Evolutionary conservation across 2,113 vertebrate species (phyloP), one percentile per base, ranked within the genome.

Genomic region (Noctilio leporinus): DNA sequence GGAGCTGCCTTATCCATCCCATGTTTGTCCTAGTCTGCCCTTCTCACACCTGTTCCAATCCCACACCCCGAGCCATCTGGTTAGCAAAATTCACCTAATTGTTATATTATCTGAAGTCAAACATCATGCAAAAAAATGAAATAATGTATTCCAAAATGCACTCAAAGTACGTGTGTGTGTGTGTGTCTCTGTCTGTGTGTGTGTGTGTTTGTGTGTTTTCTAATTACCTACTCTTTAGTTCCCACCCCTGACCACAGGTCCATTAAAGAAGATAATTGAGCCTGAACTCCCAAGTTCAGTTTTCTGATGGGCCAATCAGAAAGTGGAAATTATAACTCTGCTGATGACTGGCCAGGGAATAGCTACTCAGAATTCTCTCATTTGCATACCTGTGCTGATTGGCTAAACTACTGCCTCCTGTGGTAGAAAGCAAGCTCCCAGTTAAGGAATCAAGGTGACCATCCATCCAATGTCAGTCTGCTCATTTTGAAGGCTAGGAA

Each of bases 251-350:
- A 22, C 72, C 77, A 43, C 16, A 70, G 73, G 43, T 51, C 81
- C n/a, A 65, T 93, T 93, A 93, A 88, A 93, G 67, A 82, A 78
- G 69, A 53, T 55, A 91, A 86, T 53, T 64, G 86, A 83, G 38
- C 19, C 53, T 78, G 35, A 86, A 64, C n/a, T 35, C 55, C 38
- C 47, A 67, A 82, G 49, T 10, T n/a, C 59, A 43, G 45, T 82
- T 65, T 91, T 65, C 70, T n/a, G 49, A 40, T 43, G 45, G 33
- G 24, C 77, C 96, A 93, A n/a, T 86, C 59, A 92, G 81, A 89
- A 75, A 91, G 85, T n/a, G 1, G 4, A 93, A 59, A 53, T 62
- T 55, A 35, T 84, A 86, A 62, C 43, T 94, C 47, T 24, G 49
- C 49, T 45, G 14, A 40, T 62, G 62, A 91, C 59, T 78, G 67